Evolutionary conservation across 2,888 invertebrate genomes (phyloP), one percentile per base, ranked within the genome.

Genomic region (Heliconius erato): DNA sequence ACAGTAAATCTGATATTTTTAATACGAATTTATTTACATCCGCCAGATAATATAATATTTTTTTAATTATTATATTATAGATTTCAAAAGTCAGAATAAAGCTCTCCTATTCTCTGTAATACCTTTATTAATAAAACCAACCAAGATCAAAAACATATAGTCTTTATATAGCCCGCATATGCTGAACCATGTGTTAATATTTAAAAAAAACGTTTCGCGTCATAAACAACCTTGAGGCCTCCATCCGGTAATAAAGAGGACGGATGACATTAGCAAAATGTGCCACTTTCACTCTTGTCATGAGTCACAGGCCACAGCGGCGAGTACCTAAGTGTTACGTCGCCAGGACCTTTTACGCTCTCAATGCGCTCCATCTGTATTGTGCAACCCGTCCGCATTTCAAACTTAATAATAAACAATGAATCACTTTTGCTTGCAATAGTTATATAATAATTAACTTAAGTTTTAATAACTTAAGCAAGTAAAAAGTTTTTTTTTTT

Each of bases 281-380:
- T 92, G 91, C 89, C 90, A 92, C 95, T 95, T 95, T 95, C 95
- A 94, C 95, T 94, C 88, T 78, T 49, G 86, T 88, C 82, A 83
- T 95, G 95, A 95, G 88, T 95, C 95, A 95, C 83, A 83, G 87
- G 89, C 87, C 40, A 40, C 40, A 40, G 40, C 40, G 9, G 3
- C 72, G 72, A 49, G 72, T 72, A 32, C 32, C 32, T 32, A 72
- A 72, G 72, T 72, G 89, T 93, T 93, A 92, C 92, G 91, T 88
- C 89, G 87, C 86, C 93, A 95, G 95, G 94, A 94, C 92, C 91
- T 90, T 89, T 89, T 90, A 88, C 89, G 87, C 87, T 82, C 88
- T 88, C 85, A 89, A 85, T 86, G 85, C 88, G 88, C 88, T 86
- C 86, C 90, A 89, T 89, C 90, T 90, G 88, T 88, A 91, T 95